Conservation (phyloP, 2,888 invertebrate species). For the Pollenia angustigena region DNA sequence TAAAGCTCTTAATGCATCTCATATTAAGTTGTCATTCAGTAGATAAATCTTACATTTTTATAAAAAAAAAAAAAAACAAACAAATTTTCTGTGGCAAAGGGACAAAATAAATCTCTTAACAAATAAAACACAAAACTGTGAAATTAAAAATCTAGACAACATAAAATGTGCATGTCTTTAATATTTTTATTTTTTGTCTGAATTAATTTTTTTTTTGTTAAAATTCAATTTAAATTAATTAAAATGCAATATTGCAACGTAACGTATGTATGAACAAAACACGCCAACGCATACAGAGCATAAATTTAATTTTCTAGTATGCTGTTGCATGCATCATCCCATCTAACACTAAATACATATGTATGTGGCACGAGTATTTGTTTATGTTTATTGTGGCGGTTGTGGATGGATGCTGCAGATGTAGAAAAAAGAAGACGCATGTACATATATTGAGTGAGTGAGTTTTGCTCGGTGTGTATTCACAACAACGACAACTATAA, state of each 20-base stretch:
- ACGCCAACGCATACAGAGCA: slow-evolving; percentile 72
- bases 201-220: slow-evolving; percentile 31
- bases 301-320: slow-evolving; percentile 72
- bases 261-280: slow-evolving; percentile 43
- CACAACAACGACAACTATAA: background rate
- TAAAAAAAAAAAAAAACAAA: background rate
- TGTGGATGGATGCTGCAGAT: background rate
- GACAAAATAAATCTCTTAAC: background rate
- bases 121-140: background rate
- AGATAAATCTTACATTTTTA: slow-evolving; percentile 44
- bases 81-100: slow-evolving; percentile 1
- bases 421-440: background rate
- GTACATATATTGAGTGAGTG: background rate
- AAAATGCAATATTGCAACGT: slow-evolving; percentile 68
- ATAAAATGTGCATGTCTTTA: slow-evolving; percentile 42
- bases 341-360: slow-evolving; percentile 15
- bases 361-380: slow-evolving; percentile 43
- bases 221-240: slow-evolving; percentile 72
- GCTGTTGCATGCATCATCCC: slow-evolving; percentile 57
- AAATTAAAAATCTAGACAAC: slow-evolving; percentile 55
- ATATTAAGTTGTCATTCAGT: slow-evolving; percentile 69
- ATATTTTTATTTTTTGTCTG: background rate
- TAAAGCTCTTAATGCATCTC: slow-evolving; percentile 28
- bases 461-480: slow-evolving; percentile 1
- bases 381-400: slow-evolving; percentile 35